phyloP scores from a whole-genome alignment of 1,140 invertebrate species.

The Achatina immaculata region DNA sequence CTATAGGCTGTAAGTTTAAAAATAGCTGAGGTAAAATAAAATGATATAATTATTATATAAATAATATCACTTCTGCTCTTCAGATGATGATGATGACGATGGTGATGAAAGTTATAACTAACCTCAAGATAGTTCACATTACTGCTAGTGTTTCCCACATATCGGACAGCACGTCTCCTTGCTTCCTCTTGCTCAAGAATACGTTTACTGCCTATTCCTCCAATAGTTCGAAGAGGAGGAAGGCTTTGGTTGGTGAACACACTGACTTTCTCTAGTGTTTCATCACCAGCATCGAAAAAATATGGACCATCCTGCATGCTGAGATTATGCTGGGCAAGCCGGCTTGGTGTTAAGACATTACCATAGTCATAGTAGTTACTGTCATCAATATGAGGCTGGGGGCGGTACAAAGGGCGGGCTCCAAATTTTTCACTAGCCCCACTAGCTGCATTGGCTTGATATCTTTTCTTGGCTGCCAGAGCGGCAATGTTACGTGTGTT shows the following conservation, averaged over 20 bases:
- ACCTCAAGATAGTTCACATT: constrained; percentile 32
- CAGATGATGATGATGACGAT: no score
- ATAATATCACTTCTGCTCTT: no score
- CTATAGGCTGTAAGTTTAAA: no score
- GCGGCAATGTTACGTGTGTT: constrained; percentile 68
- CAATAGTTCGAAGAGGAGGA: constrained; percentile 47
- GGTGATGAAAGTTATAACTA: no score
- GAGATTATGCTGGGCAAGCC: constrained; percentile 65
- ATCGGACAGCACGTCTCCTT: constrained; percentile 42
- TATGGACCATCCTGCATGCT: constrained; percentile 48
- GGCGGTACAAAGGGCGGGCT: constrained; percentile 50
- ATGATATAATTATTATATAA: no score
- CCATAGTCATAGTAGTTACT: constrained; percentile 43
- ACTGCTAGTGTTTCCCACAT: constrained; percentile 41
- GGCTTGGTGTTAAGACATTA: constrained; percentile 58
- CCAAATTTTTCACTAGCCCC: constrained; percentile 47
- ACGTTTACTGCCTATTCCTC: constrained; percentile 28
- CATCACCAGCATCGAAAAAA: constrained; percentile 55
- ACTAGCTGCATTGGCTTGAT: constrained; percentile 47
- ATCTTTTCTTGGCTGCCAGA: constrained; percentile 64
- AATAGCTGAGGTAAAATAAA: no score
- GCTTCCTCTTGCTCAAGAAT: constrained; percentile 39
- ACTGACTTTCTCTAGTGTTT: constrained; percentile 52
- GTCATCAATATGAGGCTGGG: constrained; percentile 39
- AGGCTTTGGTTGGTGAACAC: constrained; percentile 55